Evolutionary conservation across 2,797 vertebrate genomes (phyloP).

Genomic region (Hipposideros larvatus): DNA sequence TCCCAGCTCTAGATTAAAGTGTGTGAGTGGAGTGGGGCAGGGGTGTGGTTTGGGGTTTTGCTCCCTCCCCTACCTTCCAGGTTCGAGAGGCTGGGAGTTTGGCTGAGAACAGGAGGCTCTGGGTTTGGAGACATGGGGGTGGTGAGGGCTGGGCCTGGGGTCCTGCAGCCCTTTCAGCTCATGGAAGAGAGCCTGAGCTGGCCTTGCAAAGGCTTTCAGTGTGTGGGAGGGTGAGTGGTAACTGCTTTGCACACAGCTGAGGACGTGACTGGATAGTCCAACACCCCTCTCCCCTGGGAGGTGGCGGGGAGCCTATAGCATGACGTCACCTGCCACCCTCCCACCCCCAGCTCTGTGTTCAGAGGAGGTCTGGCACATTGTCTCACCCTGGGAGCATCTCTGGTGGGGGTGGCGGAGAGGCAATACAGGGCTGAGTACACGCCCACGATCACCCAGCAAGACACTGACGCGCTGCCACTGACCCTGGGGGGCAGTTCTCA

Average conservation of each 20-base stretch:
- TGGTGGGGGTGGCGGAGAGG: background rate
- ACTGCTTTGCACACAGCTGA: background rate
- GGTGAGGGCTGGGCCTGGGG: background rate
- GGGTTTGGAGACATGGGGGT: background rate
- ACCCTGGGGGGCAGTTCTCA: background rate
- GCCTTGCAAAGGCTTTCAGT: background rate
- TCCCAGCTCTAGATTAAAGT: background rate
- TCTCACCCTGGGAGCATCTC: slow-evolving; percentile 28
- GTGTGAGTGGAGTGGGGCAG: background rate
- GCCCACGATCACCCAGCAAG: background rate
- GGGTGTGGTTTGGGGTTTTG: background rate
- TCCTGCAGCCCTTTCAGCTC: background rate
- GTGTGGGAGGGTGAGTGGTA: background rate
- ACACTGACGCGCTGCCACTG: rapidly evolving
- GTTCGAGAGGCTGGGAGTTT: background rate
- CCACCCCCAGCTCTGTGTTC: background rate
- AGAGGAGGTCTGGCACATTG: slow-evolving; percentile 7
- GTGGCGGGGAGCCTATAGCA: slow-evolving; percentile 70
- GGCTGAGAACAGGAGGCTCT: background rate
- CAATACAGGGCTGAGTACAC: rapidly evolving
- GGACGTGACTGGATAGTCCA: slow-evolving; percentile 53
- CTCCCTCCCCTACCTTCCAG: background rate
- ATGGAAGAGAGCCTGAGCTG: background rate
- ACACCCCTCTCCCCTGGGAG: slow-evolving; percentile 61
- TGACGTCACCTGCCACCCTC: slow-evolving; percentile 54